Conservation (phyloP, 2,113 vertebrate genomes). For the Ardeotis arabs region DNA sequence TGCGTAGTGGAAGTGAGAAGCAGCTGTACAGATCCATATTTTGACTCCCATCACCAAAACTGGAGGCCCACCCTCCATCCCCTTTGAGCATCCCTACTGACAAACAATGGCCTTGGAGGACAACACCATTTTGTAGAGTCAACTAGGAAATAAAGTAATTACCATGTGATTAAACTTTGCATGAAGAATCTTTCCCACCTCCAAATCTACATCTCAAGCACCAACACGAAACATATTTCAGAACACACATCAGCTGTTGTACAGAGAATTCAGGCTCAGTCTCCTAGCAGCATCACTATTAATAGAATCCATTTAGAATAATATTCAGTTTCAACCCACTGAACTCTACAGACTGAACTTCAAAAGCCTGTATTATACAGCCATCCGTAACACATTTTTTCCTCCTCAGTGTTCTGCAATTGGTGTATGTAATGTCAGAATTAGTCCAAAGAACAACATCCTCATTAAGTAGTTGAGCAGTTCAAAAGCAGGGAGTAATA, state of each 20-base stretch:
- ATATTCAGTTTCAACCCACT: conserved; percentile 61
- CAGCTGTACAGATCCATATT: neutral
- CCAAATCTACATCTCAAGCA: conserved; percentile 13
- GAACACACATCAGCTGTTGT: conserved; percentile 63
- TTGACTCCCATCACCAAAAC: neutral
- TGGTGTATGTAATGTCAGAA: neutral
- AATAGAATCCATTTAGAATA: conserved; percentile 68
- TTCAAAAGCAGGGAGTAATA: neutral
- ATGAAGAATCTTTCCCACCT: neutral
- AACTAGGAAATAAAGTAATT: conserved; percentile 16
- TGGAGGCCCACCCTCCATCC: neutral
- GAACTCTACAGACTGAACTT: conserved; percentile 41
- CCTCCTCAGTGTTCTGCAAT: neutral
- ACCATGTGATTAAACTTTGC: neutral
- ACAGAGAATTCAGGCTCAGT: conserved; percentile 56
- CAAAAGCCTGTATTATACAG: neutral
- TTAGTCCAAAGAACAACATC: neutral
- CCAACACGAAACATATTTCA: conserved; percentile 49
- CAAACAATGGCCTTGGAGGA: neutral
- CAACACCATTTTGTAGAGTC: neutral
- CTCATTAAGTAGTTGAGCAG: neutral
- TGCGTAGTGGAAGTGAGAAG: neutral
- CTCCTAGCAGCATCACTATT: conserved; percentile 73
- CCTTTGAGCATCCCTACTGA: neutral
- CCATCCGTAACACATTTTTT: neutral